These are phyloP conservation scores for Hermodice carunculata DNA, from an alignment of 2,888 invertebrate species.

Conservation along the genomic window DNA sequence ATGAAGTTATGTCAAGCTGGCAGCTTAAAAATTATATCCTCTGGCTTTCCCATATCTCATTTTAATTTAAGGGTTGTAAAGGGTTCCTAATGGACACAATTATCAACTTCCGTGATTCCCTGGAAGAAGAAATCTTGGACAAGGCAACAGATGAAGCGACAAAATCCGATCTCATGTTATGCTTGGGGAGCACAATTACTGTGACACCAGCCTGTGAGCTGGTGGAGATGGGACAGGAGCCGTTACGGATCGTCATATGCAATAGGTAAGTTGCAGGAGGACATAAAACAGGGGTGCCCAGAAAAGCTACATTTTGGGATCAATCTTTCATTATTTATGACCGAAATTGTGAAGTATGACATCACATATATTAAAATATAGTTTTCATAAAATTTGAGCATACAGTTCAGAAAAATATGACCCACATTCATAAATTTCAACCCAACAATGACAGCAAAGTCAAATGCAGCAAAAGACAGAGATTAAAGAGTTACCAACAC, in stretches of 20 bases:
- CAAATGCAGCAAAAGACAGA: too few species aligned
- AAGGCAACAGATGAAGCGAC: slow-evolving; percentile 44
- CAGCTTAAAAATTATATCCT: neutral
- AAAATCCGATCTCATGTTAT: slow-evolving; percentile 58
- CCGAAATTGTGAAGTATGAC: too few species aligned
- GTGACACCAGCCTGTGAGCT: slow-evolving; percentile 64
- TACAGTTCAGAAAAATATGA: too few species aligned
- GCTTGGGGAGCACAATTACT: slow-evolving; percentile 61
- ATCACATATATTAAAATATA: too few species aligned
- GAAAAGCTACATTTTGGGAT: too few species aligned
- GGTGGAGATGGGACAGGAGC: slow-evolving; percentile 47
- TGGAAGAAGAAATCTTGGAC: slow-evolving; percentile 55
- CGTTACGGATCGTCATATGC: slow-evolving; percentile 51
- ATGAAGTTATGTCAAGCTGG: too few species aligned
- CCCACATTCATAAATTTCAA: too few species aligned
- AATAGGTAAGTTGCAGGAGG: slow-evolving; percentile 58
- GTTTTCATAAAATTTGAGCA: too few species aligned
- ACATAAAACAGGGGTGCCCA: too few species aligned
- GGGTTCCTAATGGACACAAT: slow-evolving; percentile 60
- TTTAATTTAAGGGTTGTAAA: slow-evolving; percentile 49
- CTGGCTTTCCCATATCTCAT: neutral
- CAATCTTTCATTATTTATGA: too few species aligned
- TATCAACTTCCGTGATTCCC: slow-evolving; percentile 62
- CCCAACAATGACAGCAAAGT: too few species aligned
- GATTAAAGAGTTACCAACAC: too few species aligned